Percentiles rank a stretch among this genome's conserved stretches.
Evolutionary conservation across 2,113 vertebrate species (phyloP).

Genomic region (Smithornis capensis): DNA sequence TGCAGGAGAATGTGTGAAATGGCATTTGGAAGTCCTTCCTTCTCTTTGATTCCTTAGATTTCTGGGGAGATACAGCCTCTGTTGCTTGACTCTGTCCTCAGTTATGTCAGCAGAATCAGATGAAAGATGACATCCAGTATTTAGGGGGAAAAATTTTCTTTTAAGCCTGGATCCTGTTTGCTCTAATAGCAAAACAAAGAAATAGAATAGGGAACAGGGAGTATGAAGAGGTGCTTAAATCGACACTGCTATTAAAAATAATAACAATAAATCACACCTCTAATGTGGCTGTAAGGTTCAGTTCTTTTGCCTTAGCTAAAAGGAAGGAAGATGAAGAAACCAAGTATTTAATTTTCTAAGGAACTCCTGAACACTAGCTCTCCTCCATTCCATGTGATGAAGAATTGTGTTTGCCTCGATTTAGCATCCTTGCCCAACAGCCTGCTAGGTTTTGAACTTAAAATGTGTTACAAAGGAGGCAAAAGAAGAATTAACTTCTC

Average conservation of each 20-base stretch:
- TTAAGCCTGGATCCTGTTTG: not conserved
- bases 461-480: not conserved
- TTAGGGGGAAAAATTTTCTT: not conserved
- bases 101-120: not conserved
- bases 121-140: not conserved
- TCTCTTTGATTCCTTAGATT: not conserved
- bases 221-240: not conserved
- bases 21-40: not conserved
- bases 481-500: not conserved
- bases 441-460: not conserved
- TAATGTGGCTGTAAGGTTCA: not conserved
- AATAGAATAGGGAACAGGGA: not conserved
- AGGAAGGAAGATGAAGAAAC: not conserved
- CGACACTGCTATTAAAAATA: not conserved
- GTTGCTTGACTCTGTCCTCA: not conserved
- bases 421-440: not conserved
- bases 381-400: not conserved
- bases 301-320: constrained; percentile 4
- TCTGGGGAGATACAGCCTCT: not conserved
- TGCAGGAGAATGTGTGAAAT: not conserved
- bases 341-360: not conserved
- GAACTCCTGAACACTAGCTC: not conserved
- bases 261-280: not conserved
- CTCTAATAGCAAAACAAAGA: not conserved
- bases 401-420: not conserved